Evolutionary conservation across 2,113 vertebrate genomes (phyloP), one percentile per base, ranked within the genome.

Genomic region (Agapornis roseicollis): DNA sequence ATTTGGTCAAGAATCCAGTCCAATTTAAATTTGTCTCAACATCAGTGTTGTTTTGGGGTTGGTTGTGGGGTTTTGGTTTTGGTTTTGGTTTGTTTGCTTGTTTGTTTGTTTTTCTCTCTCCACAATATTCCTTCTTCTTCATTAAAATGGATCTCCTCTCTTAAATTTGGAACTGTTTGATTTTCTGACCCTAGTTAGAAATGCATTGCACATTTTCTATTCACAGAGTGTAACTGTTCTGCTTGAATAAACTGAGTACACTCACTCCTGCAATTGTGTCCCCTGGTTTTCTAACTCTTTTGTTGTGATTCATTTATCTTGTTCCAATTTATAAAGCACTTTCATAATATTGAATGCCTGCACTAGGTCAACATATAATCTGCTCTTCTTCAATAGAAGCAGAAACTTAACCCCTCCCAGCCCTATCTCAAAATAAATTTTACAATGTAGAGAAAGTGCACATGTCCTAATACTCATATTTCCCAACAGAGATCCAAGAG

Each of bases 231-330:
- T 64, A 94, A 94, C 88, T 9, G 93, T 95, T 98, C 87, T 95
- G 94, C 95, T 84, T n/a, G 46, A 66, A 94, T 94, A 91, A 97
- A 72, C 85, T 68, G 66, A 94, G 86, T 92, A 94, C 53, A 91
- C 85, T 95, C 71, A 90, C 85, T 97, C 84, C 79, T 79, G 70
- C 93, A 81, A 96, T 68, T 66, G 85, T 90, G 55, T 83, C 79
- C 85, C 81, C 80, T 5, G 27, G 81, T 95, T 93, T 97, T 95
- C 94, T 24, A 70, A 87, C 68, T 93, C 72, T 77, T 94, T 95
- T 91, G 89, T 91, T 95, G 92, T 88, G 92, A 96, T 73, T 95
- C 96, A 94, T 96, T 97, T 96, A 94, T 95, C 81, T 91, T 83
- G 69, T 89, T 96, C 77, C 72, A 95, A 80, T 97, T 97, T 89